phyloP scores from a whole-genome alignment of 1,140 invertebrate genomes.

The Drosophila tani region DNA sequence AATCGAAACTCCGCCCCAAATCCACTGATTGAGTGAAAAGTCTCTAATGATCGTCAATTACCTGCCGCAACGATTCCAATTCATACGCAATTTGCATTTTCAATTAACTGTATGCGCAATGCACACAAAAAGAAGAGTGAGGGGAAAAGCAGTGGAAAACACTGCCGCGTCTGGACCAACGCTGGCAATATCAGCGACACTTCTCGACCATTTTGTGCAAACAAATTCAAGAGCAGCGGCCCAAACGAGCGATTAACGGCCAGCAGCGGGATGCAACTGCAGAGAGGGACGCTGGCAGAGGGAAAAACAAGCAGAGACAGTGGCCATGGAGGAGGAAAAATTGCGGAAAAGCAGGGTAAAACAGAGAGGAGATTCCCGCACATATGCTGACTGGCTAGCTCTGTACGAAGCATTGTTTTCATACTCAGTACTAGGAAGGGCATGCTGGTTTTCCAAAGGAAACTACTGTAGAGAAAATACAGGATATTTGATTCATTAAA shows the following conservation, averaged over 20 bases:
- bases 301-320: conserved; percentile 29
- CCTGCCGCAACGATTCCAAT: conserved; percentile 42
- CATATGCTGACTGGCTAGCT: conserved; percentile 29
- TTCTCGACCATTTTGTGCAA: conserved; percentile 62
- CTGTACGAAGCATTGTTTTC: conserved; percentile 17
- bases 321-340: conserved; percentile 1
- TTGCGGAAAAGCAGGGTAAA: conserved; percentile 21
- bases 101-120: conserved; percentile 63
- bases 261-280: neutral
- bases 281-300: neutral
- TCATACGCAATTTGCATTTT: conserved; percentile 74
- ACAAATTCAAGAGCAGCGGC: conserved; percentile 56
- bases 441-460: neutral
- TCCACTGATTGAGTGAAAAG: conserved; percentile 54
- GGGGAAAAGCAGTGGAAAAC: conserved; percentile 1
- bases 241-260: conserved; percentile 60
- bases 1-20: conserved; percentile 49
- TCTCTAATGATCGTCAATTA: conserved; percentile 65
- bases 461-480: neutral
- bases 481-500: too few species aligned
- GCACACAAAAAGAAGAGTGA: conserved; percentile 9
- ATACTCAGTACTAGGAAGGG: neutral
- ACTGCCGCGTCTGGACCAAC: conserved; percentile 6
- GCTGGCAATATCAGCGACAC: conserved; percentile 55
- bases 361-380: conserved; percentile 2